phyloP scores from a whole-genome alignment of 2,797 vertebrate species.

The Pipistrellus nathusii region DNA sequence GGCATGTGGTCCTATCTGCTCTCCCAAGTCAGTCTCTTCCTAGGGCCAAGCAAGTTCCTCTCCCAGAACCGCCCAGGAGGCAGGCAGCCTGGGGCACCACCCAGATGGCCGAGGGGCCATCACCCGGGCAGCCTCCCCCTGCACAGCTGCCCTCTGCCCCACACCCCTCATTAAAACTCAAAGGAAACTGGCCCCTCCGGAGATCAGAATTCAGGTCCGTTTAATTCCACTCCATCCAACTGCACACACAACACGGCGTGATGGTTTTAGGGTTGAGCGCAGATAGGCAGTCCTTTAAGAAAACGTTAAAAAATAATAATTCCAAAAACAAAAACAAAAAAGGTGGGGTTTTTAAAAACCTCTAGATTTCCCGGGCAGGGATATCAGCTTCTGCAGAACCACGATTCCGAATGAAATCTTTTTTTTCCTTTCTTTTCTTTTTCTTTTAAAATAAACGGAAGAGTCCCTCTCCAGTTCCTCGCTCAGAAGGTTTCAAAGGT shows the following conservation, averaged over 20 bases:
- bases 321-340: not conserved
- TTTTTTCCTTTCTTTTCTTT: constrained; percentile 47
- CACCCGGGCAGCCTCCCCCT: constrained; percentile 31
- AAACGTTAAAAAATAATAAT: not conserved
- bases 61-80: constrained; percentile 32
- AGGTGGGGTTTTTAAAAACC: not conserved
- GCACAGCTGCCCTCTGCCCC: constrained; percentile 69
- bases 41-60: constrained; percentile 49
- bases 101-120: constrained; percentile 76
- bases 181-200: constrained; percentile 40
- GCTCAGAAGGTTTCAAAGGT: constrained; percentile 78
- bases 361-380: constrained; percentile 4
- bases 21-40: not conserved
- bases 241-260: not conserved
- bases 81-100: constrained; percentile 68
- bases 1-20: not conserved
- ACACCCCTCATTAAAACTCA: constrained; percentile 44
- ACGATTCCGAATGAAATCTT: constrained; percentile 68
- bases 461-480: constrained; percentile 47
- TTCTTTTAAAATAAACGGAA: constrained; percentile 75
- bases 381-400: not conserved
- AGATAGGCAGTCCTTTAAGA: constrained; percentile 10
- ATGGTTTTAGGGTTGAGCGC: constrained; percentile 25
- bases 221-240: constrained; percentile 58
- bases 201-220: constrained; percentile 64